Evolutionary conservation across 1,140 invertebrate genomes (phyloP).

Genomic region (Apis dorsata): DNA sequence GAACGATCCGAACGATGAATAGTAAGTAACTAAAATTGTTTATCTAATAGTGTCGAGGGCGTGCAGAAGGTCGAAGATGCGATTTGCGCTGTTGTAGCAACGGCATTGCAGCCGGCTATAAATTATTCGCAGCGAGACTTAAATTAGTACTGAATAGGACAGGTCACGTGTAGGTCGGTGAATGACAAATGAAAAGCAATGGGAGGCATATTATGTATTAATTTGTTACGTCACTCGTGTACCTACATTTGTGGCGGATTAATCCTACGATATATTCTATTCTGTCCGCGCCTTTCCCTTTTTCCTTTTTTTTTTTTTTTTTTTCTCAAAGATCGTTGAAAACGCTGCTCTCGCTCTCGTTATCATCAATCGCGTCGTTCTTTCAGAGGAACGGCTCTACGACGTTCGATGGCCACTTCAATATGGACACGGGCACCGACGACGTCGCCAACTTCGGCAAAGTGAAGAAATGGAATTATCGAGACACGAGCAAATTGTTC

Average conservation of each 20-base stretch:
- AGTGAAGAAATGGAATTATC: constrained; percentile 85
- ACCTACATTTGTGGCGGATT: constrained; percentile 22
- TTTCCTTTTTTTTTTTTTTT: no score
- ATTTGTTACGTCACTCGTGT: constrained; percentile 62
- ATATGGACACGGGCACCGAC: constrained; percentile 85
- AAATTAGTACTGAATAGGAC: constrained; percentile 74
- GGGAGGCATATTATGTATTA: constrained; percentile 70
- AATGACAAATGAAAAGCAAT: constrained; percentile 73
- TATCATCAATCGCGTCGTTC: not conserved
- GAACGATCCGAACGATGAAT: not conserved
- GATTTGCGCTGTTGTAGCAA: constrained; percentile 44
- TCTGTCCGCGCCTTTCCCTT: not conserved
- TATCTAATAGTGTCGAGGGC: constrained; percentile 41
- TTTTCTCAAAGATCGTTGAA: not conserved
- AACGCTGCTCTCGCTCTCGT: not conserved
- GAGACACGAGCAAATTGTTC: constrained; percentile 82
- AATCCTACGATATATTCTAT: not conserved
- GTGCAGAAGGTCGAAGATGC: constrained; percentile 33
- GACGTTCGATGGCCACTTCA: constrained; percentile 86
- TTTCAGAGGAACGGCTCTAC: constrained; percentile 87
- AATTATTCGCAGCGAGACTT: constrained; percentile 56
- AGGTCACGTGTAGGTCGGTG: constrained; percentile 67
- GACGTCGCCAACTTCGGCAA: constrained; percentile 83
- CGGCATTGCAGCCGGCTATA: constrained; percentile 42
- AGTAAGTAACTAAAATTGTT: constrained; percentile 12